Evolutionary conservation across 2,797 vertebrate genomes (phyloP), one percentile per base, ranked within the genome.

Genomic region (Pangasius macronema): DNA sequence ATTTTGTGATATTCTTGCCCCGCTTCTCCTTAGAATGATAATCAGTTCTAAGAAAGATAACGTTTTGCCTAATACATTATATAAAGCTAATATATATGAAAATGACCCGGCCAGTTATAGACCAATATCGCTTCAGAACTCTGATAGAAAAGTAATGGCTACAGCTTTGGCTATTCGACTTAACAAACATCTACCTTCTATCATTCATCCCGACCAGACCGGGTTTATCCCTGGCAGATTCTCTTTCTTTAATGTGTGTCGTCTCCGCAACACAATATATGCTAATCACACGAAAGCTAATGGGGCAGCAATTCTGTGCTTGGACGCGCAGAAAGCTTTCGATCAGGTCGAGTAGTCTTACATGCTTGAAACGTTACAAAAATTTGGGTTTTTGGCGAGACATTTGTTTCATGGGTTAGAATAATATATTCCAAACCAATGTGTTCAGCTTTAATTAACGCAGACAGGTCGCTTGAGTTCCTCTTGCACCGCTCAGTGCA

Each of bases 51-150:
- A 84, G 10, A 84, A 70, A 53, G 59, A 63, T 81, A 80, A 80
- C 73, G 72, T 1, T 8, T 42, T 79, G 8, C 84, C 84, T 27
- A 57, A 13, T 3, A 57, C 79, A 36, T 5, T 77, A 9, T 82
- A 86, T 55, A 53, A 83, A 76, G 46, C 84, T 53, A 86, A 88
- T 63, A 77, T 88, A 55, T 77, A n/a, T 24, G 42, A 86, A 86
- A 83, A 87, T 1, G 61, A 82, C 20, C 36, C 33, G 22, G 36
- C 59, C 3, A 27, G 22, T 51, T 83, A 49, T 30, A 83, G 81
- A 20, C 81, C 59, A 42, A 51, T 83, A 2, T 63, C 61, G 27
- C 63, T 83, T 51, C 33, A n/a, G 30, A 68, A 68, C 1, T 83
- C 70, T 49, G 61, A 68, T 83, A 6, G 51, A 30, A 82, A 82